These are phyloP conservation scores for Odontothrips loti DNA, from an alignment of 2,888 invertebrate genomes.

Conservation along the genomic window DNA sequence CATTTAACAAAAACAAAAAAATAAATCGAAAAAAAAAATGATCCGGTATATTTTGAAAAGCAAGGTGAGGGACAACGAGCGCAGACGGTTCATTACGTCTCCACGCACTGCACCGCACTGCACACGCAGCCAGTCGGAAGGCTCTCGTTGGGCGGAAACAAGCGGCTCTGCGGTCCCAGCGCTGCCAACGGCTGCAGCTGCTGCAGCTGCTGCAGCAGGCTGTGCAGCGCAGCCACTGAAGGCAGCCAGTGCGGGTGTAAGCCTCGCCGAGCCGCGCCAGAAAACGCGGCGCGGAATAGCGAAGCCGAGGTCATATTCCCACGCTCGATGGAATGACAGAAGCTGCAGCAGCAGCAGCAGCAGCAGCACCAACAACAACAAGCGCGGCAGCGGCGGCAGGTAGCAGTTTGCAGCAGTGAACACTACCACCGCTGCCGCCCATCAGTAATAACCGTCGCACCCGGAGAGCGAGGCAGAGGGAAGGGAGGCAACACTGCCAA, in stretches of 20 bases:
- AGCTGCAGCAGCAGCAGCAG: not conserved
- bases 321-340: constrained; percentile 5
- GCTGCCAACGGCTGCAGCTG: not conserved
- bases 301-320: constrained; percentile 6
- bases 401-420: not conserved
- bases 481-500: no score
- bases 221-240: not conserved
- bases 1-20: no score
- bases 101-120: no score
- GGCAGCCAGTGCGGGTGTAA: no score
- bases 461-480: not conserved
- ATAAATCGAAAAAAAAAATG: not conserved
- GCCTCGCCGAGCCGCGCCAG: not conserved
- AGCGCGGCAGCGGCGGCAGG: no score
- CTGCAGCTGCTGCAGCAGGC: not conserved
- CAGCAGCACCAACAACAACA: not conserved
- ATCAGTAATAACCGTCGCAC: not conserved
- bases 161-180: not conserved
- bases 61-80: no score
- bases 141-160: not conserved
- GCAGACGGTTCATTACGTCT: no score
- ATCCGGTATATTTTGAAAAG: no score
- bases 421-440: not conserved
- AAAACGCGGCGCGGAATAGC: not conserved
- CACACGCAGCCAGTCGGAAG: not conserved